Percentiles rank a stretch among this genome's conserved stretches.
phyloP scores from a whole-genome alignment of 2,888 invertebrate genomes.

The Gryllus longicercus region DNA sequence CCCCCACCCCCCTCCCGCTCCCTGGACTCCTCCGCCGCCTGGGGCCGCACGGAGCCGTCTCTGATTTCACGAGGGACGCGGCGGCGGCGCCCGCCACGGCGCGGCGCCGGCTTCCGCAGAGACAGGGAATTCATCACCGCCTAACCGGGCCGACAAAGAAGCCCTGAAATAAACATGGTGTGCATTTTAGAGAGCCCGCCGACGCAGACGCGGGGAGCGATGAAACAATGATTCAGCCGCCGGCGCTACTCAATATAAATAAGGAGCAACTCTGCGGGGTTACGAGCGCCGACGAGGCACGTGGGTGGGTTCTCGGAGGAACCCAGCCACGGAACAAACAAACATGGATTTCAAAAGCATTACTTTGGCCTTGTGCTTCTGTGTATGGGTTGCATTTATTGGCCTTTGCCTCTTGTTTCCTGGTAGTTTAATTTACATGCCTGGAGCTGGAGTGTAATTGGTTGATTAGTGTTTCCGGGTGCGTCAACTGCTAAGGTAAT shows the following conservation, averaged over 20 bases:
- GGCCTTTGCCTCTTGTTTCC: too few relatives aligned
- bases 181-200: background rate
- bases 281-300: background rate
- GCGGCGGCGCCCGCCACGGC: background rate
- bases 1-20: too few relatives aligned
- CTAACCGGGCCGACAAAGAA: background rate
- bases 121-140: slow-evolving; percentile 8
- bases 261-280: background rate
- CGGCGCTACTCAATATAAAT: background rate
- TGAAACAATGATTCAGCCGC: background rate
- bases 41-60: too few relatives aligned
- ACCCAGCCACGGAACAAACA: background rate
- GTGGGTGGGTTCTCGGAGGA: background rate
- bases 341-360: too few relatives aligned
- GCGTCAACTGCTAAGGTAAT: too few relatives aligned
- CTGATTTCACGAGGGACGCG: background rate
- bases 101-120: too few relatives aligned
- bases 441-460: too few relatives aligned
- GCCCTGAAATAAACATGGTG: background rate
- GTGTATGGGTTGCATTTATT: too few relatives aligned
- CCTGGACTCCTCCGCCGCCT: too few relatives aligned
- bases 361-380: too few relatives aligned
- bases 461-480: too few relatives aligned
- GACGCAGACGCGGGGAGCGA: background rate
- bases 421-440: too few relatives aligned